Percentiles rank a stretch among this genome's conserved stretches.
phyloP scores from a whole-genome alignment of 2,113 vertebrate species.

The Henicopernis longicauda region DNA sequence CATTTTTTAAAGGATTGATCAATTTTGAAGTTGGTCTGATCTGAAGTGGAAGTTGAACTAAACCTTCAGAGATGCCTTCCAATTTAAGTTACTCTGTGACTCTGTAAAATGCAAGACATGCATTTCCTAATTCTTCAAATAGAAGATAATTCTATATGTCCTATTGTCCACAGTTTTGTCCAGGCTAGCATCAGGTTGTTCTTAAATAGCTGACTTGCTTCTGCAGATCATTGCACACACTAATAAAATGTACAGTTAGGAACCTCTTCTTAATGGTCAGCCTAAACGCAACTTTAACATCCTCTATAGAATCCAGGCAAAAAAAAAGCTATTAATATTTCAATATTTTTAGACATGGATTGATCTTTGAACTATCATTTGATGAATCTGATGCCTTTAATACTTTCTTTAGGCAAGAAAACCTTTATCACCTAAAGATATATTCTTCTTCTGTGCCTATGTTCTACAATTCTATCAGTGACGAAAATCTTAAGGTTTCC shows the following conservation, averaged over 20 bases:
- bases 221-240: background rate
- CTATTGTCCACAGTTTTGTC: background rate
- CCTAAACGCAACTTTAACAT: background rate
- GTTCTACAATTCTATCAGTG: background rate
- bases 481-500: background rate
- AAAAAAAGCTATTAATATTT: background rate
- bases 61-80: background rate
- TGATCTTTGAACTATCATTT: background rate
- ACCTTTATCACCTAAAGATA: background rate
- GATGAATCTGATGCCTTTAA: background rate
- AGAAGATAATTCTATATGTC: background rate
- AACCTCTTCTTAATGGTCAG: background rate
- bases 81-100: background rate
- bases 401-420: background rate
- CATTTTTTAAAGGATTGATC: background rate
- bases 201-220: background rate
- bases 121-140: background rate
- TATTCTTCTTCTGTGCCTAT: background rate
- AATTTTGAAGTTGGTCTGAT: background rate
- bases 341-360: background rate
- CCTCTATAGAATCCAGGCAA: background rate
- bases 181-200: background rate
- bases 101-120: background rate
- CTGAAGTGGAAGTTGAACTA: background rate
- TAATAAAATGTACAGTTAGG: background rate